These are phyloP conservation scores for Silurus meridionalis DNA, from an alignment of 2,113 vertebrate genomes.

Conservation along the genomic window DNA sequence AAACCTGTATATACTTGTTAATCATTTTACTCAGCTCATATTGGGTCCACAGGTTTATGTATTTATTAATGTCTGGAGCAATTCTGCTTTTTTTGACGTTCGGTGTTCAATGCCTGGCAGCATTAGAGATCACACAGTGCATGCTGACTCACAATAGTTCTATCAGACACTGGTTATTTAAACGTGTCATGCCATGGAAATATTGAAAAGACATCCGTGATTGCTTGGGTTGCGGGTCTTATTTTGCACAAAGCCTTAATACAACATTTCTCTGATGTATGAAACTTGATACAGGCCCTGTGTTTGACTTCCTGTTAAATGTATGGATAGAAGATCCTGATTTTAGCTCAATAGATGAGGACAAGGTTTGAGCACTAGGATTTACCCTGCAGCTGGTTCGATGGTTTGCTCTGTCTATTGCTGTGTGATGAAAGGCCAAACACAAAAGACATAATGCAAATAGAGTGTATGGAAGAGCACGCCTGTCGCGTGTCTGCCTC, in stretches of 20 bases:
- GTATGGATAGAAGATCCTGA: constrained; percentile 64
- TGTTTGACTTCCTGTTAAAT: constrained; percentile 65
- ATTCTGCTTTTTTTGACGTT: background rate
- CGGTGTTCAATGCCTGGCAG: background rate
- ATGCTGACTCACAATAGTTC: constrained; percentile 15
- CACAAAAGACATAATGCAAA: constrained; percentile 75
- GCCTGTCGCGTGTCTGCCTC: constrained; percentile 57
- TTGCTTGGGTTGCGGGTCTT: constrained; percentile 50
- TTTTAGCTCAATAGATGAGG: constrained; percentile 68
- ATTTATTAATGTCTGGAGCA: background rate
- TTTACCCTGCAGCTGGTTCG: constrained; percentile 73
- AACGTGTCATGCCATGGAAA: constrained; percentile 44
- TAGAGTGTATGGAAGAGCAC: constrained; percentile 48
- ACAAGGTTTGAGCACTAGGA: constrained; percentile 76
- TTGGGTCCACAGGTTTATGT: background rate
- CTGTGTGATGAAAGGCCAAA: constrained; percentile 81
- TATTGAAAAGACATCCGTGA: constrained; percentile 46
- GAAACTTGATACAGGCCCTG: constrained; percentile 59
- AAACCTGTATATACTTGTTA: background rate
- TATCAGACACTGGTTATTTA: constrained; percentile 39
- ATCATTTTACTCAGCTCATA: background rate
- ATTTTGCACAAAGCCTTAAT: constrained; percentile 57
- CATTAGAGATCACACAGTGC: constrained; percentile 11
- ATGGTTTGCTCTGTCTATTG: constrained; percentile 74
- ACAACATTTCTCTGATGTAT: constrained; percentile 47